A percentile compares a stretch with the other conserved stretches of the same genome.
Conservation (phyloP, 2,888 invertebrate species). For the Exephanes ischioxanthus region DNA sequence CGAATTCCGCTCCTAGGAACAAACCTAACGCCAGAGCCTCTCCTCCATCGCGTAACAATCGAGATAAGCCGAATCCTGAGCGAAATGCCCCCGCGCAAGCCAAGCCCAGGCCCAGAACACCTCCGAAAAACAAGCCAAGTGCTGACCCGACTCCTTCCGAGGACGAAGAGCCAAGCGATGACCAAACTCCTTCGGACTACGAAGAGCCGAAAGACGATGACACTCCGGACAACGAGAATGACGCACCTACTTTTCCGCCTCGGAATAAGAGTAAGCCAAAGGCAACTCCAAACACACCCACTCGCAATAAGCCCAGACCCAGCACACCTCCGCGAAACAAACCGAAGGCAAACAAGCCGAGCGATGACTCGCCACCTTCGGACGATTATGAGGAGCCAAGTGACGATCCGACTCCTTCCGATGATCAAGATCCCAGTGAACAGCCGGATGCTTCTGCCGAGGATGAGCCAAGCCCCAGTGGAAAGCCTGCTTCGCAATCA, state of each 20-base stretch:
- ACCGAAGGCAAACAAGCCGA: not conserved
- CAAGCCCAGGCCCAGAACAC: not conserved
- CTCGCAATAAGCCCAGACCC: constrained; percentile 23
- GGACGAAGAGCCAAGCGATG: not conserved
- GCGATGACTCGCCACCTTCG: not conserved
- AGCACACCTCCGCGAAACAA: constrained; percentile 3
- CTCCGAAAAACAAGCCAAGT: not conserved
- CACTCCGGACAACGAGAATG: no score
- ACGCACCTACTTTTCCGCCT: not conserved
- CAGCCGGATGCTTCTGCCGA: constrained; percentile 4
- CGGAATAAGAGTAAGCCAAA: constrained; percentile 20
- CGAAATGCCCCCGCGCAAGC: not conserved
- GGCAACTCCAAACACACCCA: constrained; percentile 4
- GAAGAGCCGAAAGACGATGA: no score
- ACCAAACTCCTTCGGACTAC: not conserved
- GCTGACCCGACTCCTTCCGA: not conserved
- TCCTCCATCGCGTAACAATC: not conserved
- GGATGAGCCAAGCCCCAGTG: constrained; percentile 24
- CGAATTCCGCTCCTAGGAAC: constrained; percentile 2
- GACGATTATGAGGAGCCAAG: not conserved
- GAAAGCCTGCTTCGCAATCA: not conserved
- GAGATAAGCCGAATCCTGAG: not conserved
- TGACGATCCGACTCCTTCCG: not conserved
- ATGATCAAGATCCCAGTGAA: constrained; percentile 17
- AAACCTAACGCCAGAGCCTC: constrained; percentile 1